A percentile compares a stretch with the other conserved stretches of the same genome.
These are phyloP conservation scores for Patella depressa DNA, from an alignment of 2,888 invertebrate genomes.

Conservation along the genomic window DNA sequence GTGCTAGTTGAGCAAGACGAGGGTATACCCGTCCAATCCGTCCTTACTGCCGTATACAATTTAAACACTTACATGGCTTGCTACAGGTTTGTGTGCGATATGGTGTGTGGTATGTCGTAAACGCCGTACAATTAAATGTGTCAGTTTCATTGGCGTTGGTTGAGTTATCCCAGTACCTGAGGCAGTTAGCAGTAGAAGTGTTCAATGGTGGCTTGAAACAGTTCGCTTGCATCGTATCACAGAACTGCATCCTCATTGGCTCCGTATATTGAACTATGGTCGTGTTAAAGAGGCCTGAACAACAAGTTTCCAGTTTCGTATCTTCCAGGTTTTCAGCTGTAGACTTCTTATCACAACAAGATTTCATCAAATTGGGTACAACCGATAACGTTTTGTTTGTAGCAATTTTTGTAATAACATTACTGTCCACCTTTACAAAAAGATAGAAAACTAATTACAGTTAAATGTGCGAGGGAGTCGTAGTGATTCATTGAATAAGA, in stretches of 20 bases:
- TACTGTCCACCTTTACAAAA: slow-evolving; percentile 50
- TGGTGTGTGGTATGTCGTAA: background rate
- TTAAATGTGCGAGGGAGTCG: background rate
- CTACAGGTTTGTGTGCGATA: background rate
- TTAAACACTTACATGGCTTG: background rate
- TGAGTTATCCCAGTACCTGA: background rate
- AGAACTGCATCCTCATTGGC: background rate
- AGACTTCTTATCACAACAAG: slow-evolving; percentile 36
- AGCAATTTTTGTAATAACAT: slow-evolving; percentile 52
- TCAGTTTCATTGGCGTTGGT: background rate
- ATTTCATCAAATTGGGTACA: slow-evolving; percentile 38
- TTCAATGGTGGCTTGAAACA: background rate
- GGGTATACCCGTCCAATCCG: no score
- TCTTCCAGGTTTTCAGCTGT: no score
- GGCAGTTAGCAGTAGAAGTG: background rate
- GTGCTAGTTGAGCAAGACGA: no score
- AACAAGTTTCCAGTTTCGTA: background rate
- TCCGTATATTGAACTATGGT: background rate
- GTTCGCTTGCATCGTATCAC: background rate
- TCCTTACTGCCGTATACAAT: no score
- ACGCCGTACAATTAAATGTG: background rate
- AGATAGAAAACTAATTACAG: slow-evolving; percentile 14
- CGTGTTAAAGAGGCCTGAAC: background rate
- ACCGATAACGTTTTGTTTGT: slow-evolving; percentile 27
- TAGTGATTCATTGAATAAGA: background rate